A percentile compares a stretch with the other conserved stretches of the same genome.
Evolutionary conservation across 2,797 vertebrate genomes (phyloP).

Genomic region (Neomorphus geoffroyi): DNA sequence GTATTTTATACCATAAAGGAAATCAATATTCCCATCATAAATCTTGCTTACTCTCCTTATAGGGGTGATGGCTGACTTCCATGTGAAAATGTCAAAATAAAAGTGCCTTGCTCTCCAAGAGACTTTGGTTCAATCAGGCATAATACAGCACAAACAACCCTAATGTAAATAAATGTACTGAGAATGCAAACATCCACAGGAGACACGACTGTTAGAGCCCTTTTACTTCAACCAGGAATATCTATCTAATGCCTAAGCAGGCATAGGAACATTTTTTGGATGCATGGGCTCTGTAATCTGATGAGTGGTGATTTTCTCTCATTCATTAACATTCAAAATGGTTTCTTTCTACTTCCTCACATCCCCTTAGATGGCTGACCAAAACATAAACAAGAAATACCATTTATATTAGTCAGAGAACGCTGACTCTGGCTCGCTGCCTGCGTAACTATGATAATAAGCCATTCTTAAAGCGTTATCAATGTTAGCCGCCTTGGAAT

Average conservation of each 20-base stretch:
- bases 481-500: not conserved
- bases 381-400: not conserved
- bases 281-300: accelerated
- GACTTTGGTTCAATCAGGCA: conserved; percentile 52
- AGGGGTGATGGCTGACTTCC: conserved; percentile 53
- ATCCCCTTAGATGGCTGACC: conserved; percentile 1
- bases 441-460: conserved; percentile 19
- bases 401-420: not conserved
- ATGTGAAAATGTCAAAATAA: conserved; percentile 65
- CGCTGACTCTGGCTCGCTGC: not conserved
- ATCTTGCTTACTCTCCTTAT: conserved; percentile 62
- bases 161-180: conserved; percentile 54
- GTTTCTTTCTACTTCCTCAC: conserved; percentile 26
- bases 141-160: conserved; percentile 47
- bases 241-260: not conserved
- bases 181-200: not conserved
- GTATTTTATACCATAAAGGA: conserved; percentile 68
- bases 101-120: conserved; percentile 56
- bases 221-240: not conserved
- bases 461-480: not conserved
- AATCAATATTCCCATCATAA: conserved; percentile 71
- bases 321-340: conserved; percentile 35
- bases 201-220: not conserved
- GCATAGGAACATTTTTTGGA: not conserved
- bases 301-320: not conserved